Evolutionary conservation across 2,797 vertebrate species (phyloP), one percentile per base, ranked within the genome.

Genomic region (Sylvilagus floridanus): DNA sequence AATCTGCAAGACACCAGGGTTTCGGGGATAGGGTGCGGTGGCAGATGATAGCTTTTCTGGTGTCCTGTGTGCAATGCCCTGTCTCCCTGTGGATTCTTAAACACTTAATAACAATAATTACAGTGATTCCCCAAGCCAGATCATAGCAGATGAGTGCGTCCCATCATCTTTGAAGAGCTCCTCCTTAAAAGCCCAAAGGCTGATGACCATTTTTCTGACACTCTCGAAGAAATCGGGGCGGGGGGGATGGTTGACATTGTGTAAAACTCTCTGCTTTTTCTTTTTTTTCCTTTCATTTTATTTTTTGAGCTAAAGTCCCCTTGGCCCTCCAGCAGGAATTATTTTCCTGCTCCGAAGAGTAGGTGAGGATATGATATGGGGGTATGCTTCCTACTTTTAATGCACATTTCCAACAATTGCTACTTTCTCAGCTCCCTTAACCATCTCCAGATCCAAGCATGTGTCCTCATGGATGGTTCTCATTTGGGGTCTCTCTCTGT

Each of bases 101-200:
- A 95, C 71, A 96, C 92, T 96, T 97, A 94, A 96, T 95, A 66
- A 94, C 37, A 76, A 42, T 93, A 96, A 96, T 97, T 93, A 95
- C 66, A 42, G 22, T 77, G 62, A 93, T 94, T 96, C 91, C 84
- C 94, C 94, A 93, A 79, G 91, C 77, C 65, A 86, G 91, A 86
- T 92, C 84, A 21, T 76, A 87, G 87, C 73, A 81, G 79, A 92
- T 86, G 86, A 89, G 26, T 35, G 73, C 93, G 84, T 78, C 75
- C 91, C 54, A 88, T 88, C 87, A 78, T 96, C 88, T 91, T 42
- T 86, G 83, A 93, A 96, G 90, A 82, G 82, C 63, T 50, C 83
- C 0, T 0, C 78, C 63, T 72, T 90, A 60, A 62, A 84, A 93
- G 73, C 92, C 62, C 57, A 78, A 26, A 37, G 60, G 22, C 88